Conservation (phyloP, 2,888 invertebrate species). For the Lobophora halterata region DNA sequence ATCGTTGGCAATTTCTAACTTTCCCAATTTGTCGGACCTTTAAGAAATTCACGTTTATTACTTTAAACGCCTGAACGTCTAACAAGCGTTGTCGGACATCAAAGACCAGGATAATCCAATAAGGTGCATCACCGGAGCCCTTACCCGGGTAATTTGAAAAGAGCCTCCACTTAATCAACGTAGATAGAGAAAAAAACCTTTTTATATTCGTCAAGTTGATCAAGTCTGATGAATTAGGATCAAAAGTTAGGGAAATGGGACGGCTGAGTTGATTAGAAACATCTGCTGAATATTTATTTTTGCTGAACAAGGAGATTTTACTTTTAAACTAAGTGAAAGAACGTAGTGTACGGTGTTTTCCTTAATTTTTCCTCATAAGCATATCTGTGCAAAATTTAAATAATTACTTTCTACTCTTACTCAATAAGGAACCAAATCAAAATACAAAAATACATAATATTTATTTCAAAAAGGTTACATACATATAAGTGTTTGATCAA, state of each 20-base stretch:
- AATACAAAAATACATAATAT: too few relatives aligned
- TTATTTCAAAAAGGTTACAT: too few relatives aligned
- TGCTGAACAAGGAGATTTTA: constrained; percentile 1
- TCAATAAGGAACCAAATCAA: too few relatives aligned
- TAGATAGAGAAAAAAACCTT: constrained; percentile 47
- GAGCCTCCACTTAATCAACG: constrained; percentile 65
- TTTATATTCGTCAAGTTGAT: constrained; percentile 63
- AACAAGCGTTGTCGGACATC: constrained; percentile 60
- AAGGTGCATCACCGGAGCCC: constrained; percentile 61
- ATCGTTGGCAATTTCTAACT: constrained; percentile 45
- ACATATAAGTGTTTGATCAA: too few relatives aligned
- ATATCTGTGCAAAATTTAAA: too few relatives aligned
- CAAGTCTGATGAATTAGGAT: constrained; percentile 53
- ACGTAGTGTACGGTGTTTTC: background rate
- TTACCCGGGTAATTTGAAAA: constrained; percentile 60
- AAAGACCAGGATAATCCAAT: constrained; percentile 73
- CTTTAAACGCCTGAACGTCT: constrained; percentile 62
- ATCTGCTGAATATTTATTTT: constrained; percentile 23
- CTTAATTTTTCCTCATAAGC: too few relatives aligned
- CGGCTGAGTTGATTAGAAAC: constrained; percentile 33
- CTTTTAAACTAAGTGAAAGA: constrained; percentile 4
- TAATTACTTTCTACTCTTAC: too few relatives aligned
- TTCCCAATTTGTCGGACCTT: constrained; percentile 61
- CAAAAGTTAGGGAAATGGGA: constrained; percentile 37
- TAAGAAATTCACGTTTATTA: constrained; percentile 70